phyloP scores from a whole-genome alignment of 1,140 invertebrate species.

The Phocides pigmalion region DNA sequence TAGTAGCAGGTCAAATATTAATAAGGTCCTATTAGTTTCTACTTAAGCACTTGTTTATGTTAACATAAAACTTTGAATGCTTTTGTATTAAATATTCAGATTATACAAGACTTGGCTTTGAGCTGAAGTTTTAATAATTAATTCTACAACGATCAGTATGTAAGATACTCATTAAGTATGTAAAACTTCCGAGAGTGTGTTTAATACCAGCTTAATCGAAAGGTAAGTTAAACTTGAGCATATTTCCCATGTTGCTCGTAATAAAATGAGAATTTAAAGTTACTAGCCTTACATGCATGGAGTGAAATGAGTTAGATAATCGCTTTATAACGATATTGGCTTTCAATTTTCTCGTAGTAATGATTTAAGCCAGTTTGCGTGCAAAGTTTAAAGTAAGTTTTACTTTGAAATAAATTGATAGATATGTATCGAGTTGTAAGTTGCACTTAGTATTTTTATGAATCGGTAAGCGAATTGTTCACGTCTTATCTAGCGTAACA shows the following conservation, averaged over 20 bases:
- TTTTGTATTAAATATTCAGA: slow-evolving; percentile 11
- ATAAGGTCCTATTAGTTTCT: neutral
- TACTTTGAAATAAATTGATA: neutral
- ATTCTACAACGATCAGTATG: slow-evolving; percentile 15
- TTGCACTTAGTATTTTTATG: too few relatives aligned
- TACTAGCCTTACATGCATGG: slow-evolving; percentile 50
- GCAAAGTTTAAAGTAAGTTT: neutral
- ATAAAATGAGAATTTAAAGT: slow-evolving; percentile 58
- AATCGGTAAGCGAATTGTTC: too few relatives aligned
- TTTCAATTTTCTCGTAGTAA: slow-evolving; percentile 13
- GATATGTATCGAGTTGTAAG: too few relatives aligned
- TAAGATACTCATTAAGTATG: slow-evolving; percentile 35
- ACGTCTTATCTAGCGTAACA: too few relatives aligned
- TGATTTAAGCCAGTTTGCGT: neutral
- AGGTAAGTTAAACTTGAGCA: slow-evolving; percentile 45
- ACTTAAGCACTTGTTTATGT: neutral
- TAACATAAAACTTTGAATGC: neutral
- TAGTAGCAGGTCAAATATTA: too few relatives aligned
- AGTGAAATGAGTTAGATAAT: slow-evolving; percentile 50
- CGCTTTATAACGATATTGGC: slow-evolving; percentile 40
- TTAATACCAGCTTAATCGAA: slow-evolving; percentile 47
- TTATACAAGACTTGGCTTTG: slow-evolving; percentile 3
- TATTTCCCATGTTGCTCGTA: slow-evolving; percentile 52
- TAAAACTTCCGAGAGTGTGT: slow-evolving; percentile 39
- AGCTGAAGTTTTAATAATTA: slow-evolving; percentile 19